Evolutionary conservation across 2,113 vertebrate genomes (phyloP), one percentile per base, ranked within the genome.

Genomic region (Nyctereutes procyonoides): DNA sequence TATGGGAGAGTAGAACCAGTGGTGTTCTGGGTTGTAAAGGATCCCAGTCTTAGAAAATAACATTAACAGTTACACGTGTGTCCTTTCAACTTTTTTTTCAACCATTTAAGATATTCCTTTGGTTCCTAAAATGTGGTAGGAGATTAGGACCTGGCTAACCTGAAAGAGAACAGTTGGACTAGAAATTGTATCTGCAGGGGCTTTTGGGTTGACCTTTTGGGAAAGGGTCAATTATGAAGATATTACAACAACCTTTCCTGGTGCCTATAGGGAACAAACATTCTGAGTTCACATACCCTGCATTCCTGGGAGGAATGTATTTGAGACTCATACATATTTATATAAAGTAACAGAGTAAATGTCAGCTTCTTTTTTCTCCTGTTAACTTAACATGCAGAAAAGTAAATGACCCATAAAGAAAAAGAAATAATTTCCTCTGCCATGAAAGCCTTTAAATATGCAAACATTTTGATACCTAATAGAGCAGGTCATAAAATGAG

Each of bases 331-430:
- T 95, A 19, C n/a, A 48, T 83, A 95, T 95, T 96, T 93, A 96
- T 97, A 35, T 35, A 19, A 30, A 89, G 43, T 56, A 58, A 60
- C 26, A 63, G 67, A 62, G 85, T 65, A 92, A 98, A 97, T 97
- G 89, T 77, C 84, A 97, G 30, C 79, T 85, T 56, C 60, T 90
- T 73, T 5, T 51, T 60, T 28, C 30, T 86, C 60, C 65, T 84
- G 55, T 69, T 97, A 97, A 93, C 38, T 22, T 76, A 69, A 69
- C 73, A 74, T 67, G 62, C 51, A 74, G 58, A 51, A 93, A 94
- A 97, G 69, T 76, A 97, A 97, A 97, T 96, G 67, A 96, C 76
- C 92, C 82, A n/a, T 88, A 71, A 97, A 97, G 90, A 71, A 63
- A 96, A 95, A 97, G 93, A 69, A 92, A 95, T 89, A 35, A 62